These are phyloP conservation scores for Brachionus angularis DNA, from an alignment of 1,140 invertebrate species.

Conservation along the genomic window DNA sequence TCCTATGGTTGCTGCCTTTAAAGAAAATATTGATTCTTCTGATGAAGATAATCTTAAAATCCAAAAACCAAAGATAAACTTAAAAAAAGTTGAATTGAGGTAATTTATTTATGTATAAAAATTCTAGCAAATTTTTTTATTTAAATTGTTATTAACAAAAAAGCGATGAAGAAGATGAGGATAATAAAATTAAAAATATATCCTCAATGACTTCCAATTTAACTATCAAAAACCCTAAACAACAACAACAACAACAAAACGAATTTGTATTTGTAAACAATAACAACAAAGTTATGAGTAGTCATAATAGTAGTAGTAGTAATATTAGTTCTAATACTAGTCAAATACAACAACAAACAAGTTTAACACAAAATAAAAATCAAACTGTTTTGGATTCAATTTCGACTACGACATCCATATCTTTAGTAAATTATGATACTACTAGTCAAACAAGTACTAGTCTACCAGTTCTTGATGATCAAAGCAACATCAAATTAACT, in stretches of 20 bases:
- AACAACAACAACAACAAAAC: no score
- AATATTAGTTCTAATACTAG: background rate
- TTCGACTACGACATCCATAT: background rate
- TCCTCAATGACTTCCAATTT: background rate
- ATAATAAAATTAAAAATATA: background rate
- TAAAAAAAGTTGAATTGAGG: no score
- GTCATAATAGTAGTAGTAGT: conserved; percentile 19
- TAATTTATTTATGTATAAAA: no score
- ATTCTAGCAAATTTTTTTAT: no score
- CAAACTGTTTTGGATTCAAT: background rate
- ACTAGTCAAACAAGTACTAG: conserved; percentile 6
- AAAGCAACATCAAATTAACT: conserved; percentile 13
- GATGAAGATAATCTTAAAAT: conserved; percentile 41
- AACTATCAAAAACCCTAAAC: no score
- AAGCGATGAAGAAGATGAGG: background rate
- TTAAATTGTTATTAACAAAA: background rate
- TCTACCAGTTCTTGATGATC: conserved; percentile 6
- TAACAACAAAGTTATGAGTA: no score
- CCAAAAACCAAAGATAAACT: no score
- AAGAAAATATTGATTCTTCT: conserved; percentile 47
- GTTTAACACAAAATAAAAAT: conserved; percentile 16
- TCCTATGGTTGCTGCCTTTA: conserved; percentile 47
- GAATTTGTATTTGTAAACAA: no score
- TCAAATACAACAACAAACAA: no score
- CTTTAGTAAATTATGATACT: conserved; percentile 8